Percentiles rank a stretch among this genome's conserved stretches.
Conservation (phyloP, 2,113 vertebrate genomes). For the Melanerpes aurifrons region DNA sequence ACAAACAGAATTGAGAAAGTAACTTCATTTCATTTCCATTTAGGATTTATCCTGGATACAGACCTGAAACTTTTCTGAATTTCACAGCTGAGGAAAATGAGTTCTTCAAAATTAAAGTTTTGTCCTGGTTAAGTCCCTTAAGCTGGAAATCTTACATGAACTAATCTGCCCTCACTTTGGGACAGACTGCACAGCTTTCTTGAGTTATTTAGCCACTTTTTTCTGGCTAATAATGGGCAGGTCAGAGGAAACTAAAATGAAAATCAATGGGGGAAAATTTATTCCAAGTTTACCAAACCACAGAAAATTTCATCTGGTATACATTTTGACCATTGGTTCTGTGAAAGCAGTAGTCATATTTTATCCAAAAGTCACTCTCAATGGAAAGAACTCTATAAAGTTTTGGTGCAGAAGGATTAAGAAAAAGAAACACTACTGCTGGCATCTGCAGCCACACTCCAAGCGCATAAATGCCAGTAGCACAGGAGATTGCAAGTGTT, state of each 20-base stretch:
- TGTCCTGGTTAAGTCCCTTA: background rate
- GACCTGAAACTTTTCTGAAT: background rate
- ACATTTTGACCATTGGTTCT: constrained; percentile 8
- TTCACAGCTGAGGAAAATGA: background rate
- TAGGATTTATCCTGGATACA: background rate
- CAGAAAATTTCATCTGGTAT: constrained; percentile 26
- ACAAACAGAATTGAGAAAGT: background rate
- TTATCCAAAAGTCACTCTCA: background rate
- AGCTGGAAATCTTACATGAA: background rate
- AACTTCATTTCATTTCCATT: background rate
- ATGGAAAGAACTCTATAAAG: background rate
- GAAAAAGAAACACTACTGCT: background rate
- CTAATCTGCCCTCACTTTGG: background rate
- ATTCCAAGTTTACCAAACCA: constrained; percentile 41
- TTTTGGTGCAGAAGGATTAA: background rate
- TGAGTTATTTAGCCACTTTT: constrained; percentile 22
- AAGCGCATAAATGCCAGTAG: background rate
- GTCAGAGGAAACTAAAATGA: constrained; percentile 12
- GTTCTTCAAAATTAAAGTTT: background rate
- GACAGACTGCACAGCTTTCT: background rate
- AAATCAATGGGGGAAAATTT: background rate
- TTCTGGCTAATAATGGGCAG: constrained; percentile 10
- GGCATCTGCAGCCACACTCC: background rate
- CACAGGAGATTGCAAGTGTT: background rate
- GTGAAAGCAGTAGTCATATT: background rate